These are phyloP conservation scores for Salminus brasiliensis DNA, from an alignment of 2,113 vertebrate genomes.

Conservation along the genomic window DNA sequence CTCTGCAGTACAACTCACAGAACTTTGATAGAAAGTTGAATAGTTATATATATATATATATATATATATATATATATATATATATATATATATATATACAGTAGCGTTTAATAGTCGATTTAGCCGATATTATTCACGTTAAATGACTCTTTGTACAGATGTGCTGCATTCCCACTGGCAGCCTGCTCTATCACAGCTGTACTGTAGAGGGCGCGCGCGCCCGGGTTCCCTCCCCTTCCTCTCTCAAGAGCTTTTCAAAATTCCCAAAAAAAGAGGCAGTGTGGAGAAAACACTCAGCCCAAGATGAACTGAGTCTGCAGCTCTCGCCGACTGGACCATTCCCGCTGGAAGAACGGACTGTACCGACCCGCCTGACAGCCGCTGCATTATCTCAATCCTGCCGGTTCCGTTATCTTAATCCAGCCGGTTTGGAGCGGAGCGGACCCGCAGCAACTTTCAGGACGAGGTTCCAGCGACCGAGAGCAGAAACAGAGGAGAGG, in stretches of 20 bases:
- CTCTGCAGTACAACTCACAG: no score
- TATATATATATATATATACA: no score
- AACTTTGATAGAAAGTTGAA: no score
- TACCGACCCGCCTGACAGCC: not conserved
- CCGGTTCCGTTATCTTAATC: slow-evolving; percentile 5
- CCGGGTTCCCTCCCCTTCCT: slow-evolving; percentile 74
- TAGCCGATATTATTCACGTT: no score
- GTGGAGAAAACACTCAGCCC: slow-evolving; percentile 41
- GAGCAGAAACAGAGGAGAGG: no score
- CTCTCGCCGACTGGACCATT: not conserved
- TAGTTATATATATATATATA: no score
- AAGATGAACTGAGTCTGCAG: not conserved
- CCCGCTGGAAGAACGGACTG: not conserved
- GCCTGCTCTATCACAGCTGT: not conserved
- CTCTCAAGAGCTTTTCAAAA: slow-evolving; percentile 72
- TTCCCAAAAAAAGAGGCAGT: slow-evolving; percentile 50
- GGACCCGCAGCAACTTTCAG: slow-evolving; percentile 2
- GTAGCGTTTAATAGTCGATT: no score
- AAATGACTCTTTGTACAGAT: no score
- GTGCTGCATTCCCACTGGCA: not conserved
- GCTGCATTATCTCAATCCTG: not conserved
- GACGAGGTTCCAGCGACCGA: not conserved
- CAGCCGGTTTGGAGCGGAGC: not conserved
- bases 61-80: not conserved
- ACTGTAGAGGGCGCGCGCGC: slow-evolving; percentile 9